These are phyloP conservation scores for Plotosus lineatus DNA, from an alignment of 2,113 vertebrate species.

Conservation along the genomic window DNA sequence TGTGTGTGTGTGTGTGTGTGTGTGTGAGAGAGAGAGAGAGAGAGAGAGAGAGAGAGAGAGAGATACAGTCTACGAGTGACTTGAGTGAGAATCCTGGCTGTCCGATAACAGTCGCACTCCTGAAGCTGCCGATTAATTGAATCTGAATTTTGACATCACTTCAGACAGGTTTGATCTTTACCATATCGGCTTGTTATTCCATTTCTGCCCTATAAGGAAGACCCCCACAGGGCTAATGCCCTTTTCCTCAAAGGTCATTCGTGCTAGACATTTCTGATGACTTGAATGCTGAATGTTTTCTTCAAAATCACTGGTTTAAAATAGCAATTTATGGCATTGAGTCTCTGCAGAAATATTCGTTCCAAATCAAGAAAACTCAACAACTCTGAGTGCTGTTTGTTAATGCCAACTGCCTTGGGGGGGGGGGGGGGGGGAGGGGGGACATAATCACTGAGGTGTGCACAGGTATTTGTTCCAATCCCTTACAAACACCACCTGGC, in stretches of 20 bases:
- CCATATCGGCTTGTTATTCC: constrained; percentile 36
- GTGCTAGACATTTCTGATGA: constrained; percentile 4
- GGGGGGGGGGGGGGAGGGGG: no score
- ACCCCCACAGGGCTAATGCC: constrained; percentile 23
- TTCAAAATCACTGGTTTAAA: constrained; percentile 5
- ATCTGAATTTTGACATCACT: constrained; percentile 18
- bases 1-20: no score
- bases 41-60: no score
- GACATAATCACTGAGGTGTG: not conserved
- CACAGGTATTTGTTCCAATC: constrained; percentile 9
- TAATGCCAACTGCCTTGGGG: no score
- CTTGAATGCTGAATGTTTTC: constrained; percentile 27
- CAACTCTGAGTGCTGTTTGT: not conserved
- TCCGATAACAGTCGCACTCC: not conserved
- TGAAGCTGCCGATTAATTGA: constrained; percentile 14
- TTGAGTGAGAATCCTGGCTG: not conserved
- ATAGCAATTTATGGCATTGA: constrained; percentile 12
- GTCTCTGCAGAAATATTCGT: not conserved
- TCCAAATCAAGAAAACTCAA: not conserved
- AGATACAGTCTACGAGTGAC: no score
- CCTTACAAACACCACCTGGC: not conserved
- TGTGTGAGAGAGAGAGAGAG: no score
- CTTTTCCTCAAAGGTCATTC: constrained; percentile 26
- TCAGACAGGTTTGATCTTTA: constrained; percentile 37
- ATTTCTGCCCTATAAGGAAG: constrained; percentile 17